Percentiles rank a stretch among this genome's conserved stretches.
phyloP scores from a whole-genome alignment of 2,113 vertebrate genomes.

The Zapornia atra region DNA sequence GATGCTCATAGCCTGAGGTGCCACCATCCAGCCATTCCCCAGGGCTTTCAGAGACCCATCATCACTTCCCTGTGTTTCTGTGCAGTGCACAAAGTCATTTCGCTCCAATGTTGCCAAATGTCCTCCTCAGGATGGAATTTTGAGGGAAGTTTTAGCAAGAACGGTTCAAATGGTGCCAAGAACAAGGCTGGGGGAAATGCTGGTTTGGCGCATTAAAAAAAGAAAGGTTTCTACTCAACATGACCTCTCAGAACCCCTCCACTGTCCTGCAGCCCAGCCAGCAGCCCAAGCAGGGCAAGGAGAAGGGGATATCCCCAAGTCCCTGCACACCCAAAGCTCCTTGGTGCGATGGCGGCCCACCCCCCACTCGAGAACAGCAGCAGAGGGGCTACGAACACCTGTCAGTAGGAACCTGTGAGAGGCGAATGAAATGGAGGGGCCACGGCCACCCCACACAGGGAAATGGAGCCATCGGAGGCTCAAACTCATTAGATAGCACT shows the following conservation, averaged over 20 bases:
- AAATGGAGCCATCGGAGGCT: not conserved
- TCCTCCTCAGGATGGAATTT: conserved; percentile 19
- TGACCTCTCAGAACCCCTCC: too few relatives aligned
- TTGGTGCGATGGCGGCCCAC: too few relatives aligned
- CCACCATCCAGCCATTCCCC: not conserved
- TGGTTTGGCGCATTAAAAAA: not conserved
- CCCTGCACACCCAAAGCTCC: not conserved
- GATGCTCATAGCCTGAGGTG: not conserved
- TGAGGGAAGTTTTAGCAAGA: conserved; percentile 31
- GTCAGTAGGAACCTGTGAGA: not conserved
- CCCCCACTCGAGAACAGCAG: not conserved
- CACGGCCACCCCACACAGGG: not conserved
- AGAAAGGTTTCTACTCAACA: not conserved
- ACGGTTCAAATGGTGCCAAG: conserved; percentile 11
- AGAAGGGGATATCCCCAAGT: fast-evolving
- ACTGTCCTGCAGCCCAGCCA: fast-evolving
- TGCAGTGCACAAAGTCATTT: not conserved
- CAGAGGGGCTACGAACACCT: not conserved
- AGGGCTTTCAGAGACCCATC: not conserved
- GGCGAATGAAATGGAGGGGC: not conserved
- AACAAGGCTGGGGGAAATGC: not conserved
- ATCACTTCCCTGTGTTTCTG: not conserved
- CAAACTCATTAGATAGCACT: conserved; percentile 14
- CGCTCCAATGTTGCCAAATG: not conserved
- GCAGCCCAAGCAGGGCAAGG: not conserved